These are phyloP conservation scores for Carollia perspicillata DNA, from an alignment of 2,113 vertebrate genomes.

Conservation along the genomic window DNA sequence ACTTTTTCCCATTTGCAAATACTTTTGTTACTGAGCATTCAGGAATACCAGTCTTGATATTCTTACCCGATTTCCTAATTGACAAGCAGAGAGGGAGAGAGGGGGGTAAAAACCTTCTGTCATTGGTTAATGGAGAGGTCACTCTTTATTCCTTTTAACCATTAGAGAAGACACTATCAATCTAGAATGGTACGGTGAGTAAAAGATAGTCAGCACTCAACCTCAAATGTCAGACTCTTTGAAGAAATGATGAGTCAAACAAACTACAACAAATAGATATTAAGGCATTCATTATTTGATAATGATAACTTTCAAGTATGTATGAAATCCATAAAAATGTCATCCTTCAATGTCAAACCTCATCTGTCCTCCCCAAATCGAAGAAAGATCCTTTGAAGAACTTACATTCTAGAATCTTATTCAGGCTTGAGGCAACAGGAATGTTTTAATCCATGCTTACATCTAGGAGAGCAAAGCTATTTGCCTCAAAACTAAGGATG, in stretches of 20 bases:
- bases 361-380: neutral
- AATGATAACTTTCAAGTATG: neutral
- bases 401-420: constrained; percentile 35
- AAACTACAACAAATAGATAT: constrained; percentile 6
- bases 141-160: neutral
- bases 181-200: neutral
- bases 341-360: neutral
- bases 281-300: neutral
- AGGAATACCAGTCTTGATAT: neutral
- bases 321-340: constrained; percentile 21
- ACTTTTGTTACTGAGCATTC: neutral
- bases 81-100: neutral
- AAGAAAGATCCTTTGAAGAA: constrained; percentile 43
- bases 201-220: neutral
- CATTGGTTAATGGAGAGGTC: neutral
- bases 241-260: neutral
- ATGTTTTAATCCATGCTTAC: constrained; percentile 34
- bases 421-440: constrained; percentile 17
- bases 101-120: neutral
- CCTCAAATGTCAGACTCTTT: constrained; percentile 4
- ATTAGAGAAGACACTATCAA: neutral
- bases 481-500: constrained; percentile 44
- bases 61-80: neutral
- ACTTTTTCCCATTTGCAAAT: neutral
- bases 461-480: constrained; percentile 17